These are phyloP conservation scores for Diarsia rubi DNA, from an alignment of 2,888 invertebrate species.

Conservation along the genomic window DNA sequence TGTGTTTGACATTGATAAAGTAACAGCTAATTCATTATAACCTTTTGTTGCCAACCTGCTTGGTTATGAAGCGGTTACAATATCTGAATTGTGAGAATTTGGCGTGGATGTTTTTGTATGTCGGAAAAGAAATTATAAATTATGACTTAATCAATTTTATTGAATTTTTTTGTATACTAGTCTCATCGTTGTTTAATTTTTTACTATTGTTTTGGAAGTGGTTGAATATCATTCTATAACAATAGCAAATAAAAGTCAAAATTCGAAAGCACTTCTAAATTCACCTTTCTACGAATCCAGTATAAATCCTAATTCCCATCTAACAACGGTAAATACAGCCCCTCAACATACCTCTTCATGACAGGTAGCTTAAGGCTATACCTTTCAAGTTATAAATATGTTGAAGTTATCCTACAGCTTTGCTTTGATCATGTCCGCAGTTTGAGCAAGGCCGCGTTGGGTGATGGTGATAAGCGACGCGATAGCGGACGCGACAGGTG, in stretches of 20 bases:
- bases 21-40: constrained; percentile 41
- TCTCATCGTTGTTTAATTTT: neutral
- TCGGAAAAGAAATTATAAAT: neutral
- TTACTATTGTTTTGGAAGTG: neutral
- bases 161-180: neutral
- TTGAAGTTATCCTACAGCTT: constrained; percentile 41
- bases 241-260: neutral
- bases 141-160: neutral
- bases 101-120: neutral
- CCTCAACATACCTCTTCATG: constrained; percentile 33
- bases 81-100: constrained; percentile 2
- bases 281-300: constrained; percentile 7
- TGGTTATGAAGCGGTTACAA: neutral
- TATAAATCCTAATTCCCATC: constrained; percentile 15
- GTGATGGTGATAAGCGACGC: neutral
- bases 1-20: constrained; percentile 55
- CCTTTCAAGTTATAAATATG: constrained; percentile 61
- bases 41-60: constrained; percentile 28
- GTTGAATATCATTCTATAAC: neutral
- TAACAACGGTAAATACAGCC: constrained; percentile 23
- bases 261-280: neutral
- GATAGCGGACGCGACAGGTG: neutral
- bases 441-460: constrained; percentile 47
- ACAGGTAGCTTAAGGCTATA: constrained; percentile 46
- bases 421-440: constrained; percentile 62